Percentiles rank a stretch among this genome's conserved stretches.
Conservation (phyloP, 1,140 invertebrate species). For the Ectropis grisescens region DNA sequence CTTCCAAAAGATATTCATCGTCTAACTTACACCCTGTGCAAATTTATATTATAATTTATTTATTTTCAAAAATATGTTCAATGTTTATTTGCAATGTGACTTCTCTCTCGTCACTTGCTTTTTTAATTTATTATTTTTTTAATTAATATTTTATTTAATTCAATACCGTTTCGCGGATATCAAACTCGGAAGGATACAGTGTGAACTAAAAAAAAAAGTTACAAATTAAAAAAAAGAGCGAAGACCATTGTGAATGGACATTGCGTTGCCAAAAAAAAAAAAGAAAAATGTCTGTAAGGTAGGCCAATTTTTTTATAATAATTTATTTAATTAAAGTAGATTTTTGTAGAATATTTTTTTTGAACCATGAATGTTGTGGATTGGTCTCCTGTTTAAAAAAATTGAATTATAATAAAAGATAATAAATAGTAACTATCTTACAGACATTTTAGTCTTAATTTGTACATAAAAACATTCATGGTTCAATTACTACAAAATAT, state of each 20-base stretch:
- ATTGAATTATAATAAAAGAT: not conserved
- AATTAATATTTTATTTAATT: slow-evolving; percentile 7
- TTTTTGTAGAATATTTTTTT: slow-evolving; percentile 19
- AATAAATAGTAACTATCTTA: slow-evolving; percentile 62
- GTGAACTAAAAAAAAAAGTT: too few relatives aligned
- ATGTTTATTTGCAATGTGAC: slow-evolving; percentile 65
- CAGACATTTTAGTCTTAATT: slow-evolving; percentile 59
- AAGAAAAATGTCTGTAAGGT: slow-evolving; percentile 65
- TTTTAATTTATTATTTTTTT: slow-evolving; percentile 18
- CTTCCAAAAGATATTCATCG: too few relatives aligned
- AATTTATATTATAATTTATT: slow-evolving; percentile 5
- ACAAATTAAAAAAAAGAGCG: slow-evolving; percentile 21
- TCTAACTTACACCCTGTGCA: too few relatives aligned
- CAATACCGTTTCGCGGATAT: too few relatives aligned
- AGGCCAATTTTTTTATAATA: slow-evolving; percentile 49
- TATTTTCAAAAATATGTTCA: slow-evolving; percentile 24
- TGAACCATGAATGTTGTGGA: slow-evolving; percentile 55
- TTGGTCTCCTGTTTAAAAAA: too few relatives aligned
- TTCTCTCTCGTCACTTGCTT: slow-evolving; percentile 44
- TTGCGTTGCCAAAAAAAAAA: too few relatives aligned
- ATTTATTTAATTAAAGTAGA: slow-evolving; percentile 20
- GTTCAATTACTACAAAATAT: too few relatives aligned
- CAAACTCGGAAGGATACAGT: too few relatives aligned
- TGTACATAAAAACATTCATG: slow-evolving; percentile 45
- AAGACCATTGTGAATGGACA: slow-evolving; percentile 64